These are phyloP conservation scores for Sinocyclocheilus anshuiensis DNA, from an alignment of 2,113 vertebrate genomes.

Conservation along the genomic window DNA sequence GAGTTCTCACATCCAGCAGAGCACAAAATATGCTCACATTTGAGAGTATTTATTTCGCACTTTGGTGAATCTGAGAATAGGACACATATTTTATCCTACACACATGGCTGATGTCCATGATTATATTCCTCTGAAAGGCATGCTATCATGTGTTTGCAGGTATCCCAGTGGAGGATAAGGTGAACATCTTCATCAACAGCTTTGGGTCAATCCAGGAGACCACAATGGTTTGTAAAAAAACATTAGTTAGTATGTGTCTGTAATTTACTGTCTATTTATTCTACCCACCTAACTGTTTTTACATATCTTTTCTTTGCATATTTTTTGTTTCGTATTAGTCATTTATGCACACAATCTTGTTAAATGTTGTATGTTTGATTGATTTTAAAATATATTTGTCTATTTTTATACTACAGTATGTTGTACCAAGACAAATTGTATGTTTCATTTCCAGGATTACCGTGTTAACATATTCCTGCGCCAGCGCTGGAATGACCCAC, in stretches of 20 bases:
- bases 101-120: slow-evolving; percentile 18
- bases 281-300: background rate
- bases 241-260: background rate
- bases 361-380: background rate
- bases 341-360: background rate
- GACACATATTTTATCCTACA: background rate
- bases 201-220: slow-evolving; percentile 98
- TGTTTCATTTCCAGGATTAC: slow-evolving; percentile 83
- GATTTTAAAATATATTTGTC: background rate
- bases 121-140: background rate
- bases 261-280: background rate
- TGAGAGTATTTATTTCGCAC: background rate
- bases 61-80: slow-evolving; percentile 6
- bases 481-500: slow-evolving; percentile 96
- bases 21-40: background rate
- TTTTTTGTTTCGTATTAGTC: background rate
- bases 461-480: slow-evolving; percentile 94
- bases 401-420: background rate
- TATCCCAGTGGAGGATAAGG: slow-evolving; percentile 92
- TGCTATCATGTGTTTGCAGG: slow-evolving; percentile 72
- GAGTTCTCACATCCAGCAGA: background rate
- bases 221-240: slow-evolving; percentile 79
- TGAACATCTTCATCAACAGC: slow-evolving; percentile 99
- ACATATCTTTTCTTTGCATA: background rate
- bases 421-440: background rate